Conservation (phyloP, 2,797 vertebrate genomes). For the Sarcophilus harrisii region DNA sequence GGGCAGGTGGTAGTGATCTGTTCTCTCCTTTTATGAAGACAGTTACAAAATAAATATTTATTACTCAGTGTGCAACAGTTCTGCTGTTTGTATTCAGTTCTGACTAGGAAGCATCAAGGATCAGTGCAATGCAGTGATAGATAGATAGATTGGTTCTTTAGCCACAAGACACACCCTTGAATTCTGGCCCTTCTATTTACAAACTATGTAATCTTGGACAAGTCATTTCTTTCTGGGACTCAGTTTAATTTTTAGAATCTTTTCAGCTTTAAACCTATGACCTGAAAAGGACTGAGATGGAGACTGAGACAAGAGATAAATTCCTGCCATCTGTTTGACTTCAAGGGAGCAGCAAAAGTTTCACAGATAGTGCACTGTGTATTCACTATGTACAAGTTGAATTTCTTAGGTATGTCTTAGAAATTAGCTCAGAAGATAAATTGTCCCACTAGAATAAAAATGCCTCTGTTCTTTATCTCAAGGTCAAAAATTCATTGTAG, state of each 20-base stretch:
- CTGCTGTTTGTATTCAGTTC: not conserved
- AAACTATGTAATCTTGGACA: not conserved
- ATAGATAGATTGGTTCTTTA: not conserved
- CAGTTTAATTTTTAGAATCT: slow-evolving; percentile 1
- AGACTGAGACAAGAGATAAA: not conserved
- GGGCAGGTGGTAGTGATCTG: not conserved
- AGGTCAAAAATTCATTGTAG: not conserved
- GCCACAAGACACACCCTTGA: not conserved
- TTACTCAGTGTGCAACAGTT: not conserved
- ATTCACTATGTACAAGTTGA: not conserved
- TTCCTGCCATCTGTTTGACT: not conserved
- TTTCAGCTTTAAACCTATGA: slow-evolving; percentile 8
- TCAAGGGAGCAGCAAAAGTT: not conserved
- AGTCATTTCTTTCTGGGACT: not conserved
- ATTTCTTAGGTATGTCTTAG: not conserved
- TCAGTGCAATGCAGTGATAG: accelerated
- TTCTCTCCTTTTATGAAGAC: not conserved
- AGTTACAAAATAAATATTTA: not conserved
- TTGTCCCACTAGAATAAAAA: not conserved
- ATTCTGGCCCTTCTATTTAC: not conserved
- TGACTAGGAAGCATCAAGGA: not conserved
- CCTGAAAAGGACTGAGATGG: not conserved
- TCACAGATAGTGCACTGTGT: not conserved
- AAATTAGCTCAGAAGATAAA: not conserved
- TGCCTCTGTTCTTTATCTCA: not conserved